phyloP scores from a whole-genome alignment of 2,797 vertebrate species.

The Streptopelia turtur region DNA sequence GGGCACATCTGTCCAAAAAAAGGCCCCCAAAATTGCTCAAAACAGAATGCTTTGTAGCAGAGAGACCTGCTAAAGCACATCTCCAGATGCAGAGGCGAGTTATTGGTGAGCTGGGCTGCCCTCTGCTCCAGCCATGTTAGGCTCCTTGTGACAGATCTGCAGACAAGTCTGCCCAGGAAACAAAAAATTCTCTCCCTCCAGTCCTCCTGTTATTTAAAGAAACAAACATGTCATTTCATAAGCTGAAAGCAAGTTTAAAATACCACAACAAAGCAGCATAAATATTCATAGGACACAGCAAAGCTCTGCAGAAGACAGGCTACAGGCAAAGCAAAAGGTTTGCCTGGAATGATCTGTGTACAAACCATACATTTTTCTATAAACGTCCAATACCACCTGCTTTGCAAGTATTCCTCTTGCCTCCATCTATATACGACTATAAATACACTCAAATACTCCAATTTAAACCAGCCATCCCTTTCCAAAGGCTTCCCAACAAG shows the following conservation, averaged over 20 bases:
- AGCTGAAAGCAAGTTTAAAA: conserved; percentile 9
- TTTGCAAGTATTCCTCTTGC: not conserved
- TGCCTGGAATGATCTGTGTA: not conserved
- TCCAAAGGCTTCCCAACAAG: not conserved
- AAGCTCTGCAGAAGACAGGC: not conserved
- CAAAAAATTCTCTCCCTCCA: not conserved
- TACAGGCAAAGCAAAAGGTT: conserved; percentile 10
- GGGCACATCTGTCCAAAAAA: not conserved
- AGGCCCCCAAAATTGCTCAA: not conserved
- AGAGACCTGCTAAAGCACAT: not conserved
- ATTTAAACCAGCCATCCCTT: not conserved
- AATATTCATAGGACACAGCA: not conserved
- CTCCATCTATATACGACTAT: not conserved
- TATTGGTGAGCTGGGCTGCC: not conserved
- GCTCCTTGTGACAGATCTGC: not conserved
- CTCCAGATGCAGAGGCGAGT: not conserved
- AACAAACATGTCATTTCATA: not conserved
- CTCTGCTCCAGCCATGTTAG: not conserved
- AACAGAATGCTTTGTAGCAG: not conserved
- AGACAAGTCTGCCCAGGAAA: not conserved
- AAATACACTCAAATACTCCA: not conserved
- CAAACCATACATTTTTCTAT: not conserved
- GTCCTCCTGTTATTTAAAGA: not conserved
- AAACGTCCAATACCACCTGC: not conserved
- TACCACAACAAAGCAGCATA: conserved; percentile 4